Percentiles rank a stretch among this genome's conserved stretches.
Conservation (phyloP, 2,888 invertebrate genomes). For the Polydrusus cervinus region DNA sequence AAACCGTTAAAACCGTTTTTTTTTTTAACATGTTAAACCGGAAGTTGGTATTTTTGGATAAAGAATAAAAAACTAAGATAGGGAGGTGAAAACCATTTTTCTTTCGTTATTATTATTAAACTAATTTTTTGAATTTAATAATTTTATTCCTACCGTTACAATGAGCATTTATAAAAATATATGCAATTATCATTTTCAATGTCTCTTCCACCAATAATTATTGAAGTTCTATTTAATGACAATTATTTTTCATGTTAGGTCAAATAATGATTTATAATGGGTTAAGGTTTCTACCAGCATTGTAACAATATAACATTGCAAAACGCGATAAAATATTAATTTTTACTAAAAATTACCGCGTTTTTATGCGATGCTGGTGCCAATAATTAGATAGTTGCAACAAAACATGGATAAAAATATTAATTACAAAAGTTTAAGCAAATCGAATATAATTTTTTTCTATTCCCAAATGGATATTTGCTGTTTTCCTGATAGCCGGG, state of each 20-base stretch:
- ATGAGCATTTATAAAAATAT: too few species aligned
- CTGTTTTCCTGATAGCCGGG: too few species aligned
- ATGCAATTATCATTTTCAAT: not conserved
- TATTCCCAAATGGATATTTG: too few species aligned
- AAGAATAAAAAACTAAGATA: too few species aligned
- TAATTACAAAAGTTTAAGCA: too few species aligned
- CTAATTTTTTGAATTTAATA: too few species aligned
- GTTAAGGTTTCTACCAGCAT: slow-evolving; percentile 48
- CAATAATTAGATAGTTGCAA: not conserved
- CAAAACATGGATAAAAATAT: too few species aligned
- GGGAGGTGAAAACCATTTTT: too few species aligned
- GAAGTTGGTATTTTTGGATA: not conserved
- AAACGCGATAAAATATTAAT: slow-evolving; percentile 26
- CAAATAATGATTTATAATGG: slow-evolving; percentile 41
- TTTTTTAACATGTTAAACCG: too few species aligned
- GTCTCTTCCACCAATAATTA: slow-evolving; percentile 22
- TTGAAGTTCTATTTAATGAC: slow-evolving; percentile 29
- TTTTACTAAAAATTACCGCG: slow-evolving; percentile 16
- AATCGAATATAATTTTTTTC: too few species aligned
- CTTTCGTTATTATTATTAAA: too few species aligned
- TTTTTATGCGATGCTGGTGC: slow-evolving; percentile 29
- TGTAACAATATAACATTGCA: slow-evolving; percentile 32
- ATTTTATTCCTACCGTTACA: not conserved
- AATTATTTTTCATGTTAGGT: slow-evolving; percentile 36
- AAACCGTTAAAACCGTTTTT: too few species aligned